These are phyloP conservation scores for Unio delphinus DNA, from an alignment of 2,888 invertebrate species.

Conservation along the genomic window DNA sequence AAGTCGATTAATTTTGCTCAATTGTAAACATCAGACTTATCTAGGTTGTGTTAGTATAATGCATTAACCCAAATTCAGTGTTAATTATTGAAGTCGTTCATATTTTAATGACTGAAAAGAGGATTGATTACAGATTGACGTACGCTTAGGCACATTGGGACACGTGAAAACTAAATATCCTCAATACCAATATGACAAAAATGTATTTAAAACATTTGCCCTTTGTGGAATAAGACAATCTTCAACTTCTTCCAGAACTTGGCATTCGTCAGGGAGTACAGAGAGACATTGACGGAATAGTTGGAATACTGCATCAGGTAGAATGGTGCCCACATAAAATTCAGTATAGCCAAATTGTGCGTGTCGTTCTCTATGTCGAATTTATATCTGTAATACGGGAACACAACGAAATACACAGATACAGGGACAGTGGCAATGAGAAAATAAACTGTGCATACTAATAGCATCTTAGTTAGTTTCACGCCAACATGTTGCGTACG, in stretches of 20 bases:
- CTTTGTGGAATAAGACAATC: conserved; percentile 14
- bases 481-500: conserved; percentile 23
- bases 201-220: conserved; percentile 12
- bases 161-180: no score
- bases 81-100: no score
- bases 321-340: conserved; percentile 28
- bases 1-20: no score
- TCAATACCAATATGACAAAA: no score
- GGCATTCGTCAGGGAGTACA: conserved; percentile 41
- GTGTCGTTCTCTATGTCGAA: conserved; percentile 8
- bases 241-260: conserved; percentile 29
- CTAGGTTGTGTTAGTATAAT: no score
- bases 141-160: no score
- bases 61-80: no score
- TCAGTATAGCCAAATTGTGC: conserved; percentile 13
- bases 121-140: no score
- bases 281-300: conserved; percentile 43
- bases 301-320: conserved; percentile 43
- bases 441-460: conserved; percentile 39
- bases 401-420: conserved; percentile 40
- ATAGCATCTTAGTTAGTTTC: conserved; percentile 42
- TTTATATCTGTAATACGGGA: conserved; percentile 30
- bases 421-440: conserved; percentile 39
- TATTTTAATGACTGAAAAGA: no score
- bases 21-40: no score